Percentiles rank a stretch among this genome's conserved stretches.
These are phyloP conservation scores for Panopea generosa DNA, from an alignment of 2,888 invertebrate species.

Conservation along the genomic window DNA sequence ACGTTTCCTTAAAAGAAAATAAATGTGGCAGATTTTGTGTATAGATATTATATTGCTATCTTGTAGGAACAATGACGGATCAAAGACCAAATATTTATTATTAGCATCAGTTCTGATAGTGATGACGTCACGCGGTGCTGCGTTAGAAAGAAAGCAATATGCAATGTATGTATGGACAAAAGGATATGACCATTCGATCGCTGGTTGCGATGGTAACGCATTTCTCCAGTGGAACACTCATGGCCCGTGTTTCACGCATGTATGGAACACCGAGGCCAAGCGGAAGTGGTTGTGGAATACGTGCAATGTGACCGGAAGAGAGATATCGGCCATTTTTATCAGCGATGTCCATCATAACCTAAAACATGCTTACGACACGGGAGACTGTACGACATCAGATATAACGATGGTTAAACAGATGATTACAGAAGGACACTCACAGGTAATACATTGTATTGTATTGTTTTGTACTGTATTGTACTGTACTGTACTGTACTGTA, in stretches of 20 bases:
- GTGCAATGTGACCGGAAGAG: constrained; percentile 54
- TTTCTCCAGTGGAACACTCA: constrained; percentile 58
- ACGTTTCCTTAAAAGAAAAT: too few species aligned
- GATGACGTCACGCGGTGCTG: neutral
- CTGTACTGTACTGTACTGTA: too few species aligned
- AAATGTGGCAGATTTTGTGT: too few species aligned
- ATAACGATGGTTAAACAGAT: constrained; percentile 47
- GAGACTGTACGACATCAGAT: constrained; percentile 32
- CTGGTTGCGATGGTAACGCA: constrained; percentile 48
- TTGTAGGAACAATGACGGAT: too few species aligned
- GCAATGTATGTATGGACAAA: constrained; percentile 69
- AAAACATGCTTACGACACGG: constrained; percentile 41
- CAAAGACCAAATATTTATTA: too few species aligned
- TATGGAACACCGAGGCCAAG: constrained; percentile 59
- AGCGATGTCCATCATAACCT: constrained; percentile 63
- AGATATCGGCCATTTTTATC: constrained; percentile 59
- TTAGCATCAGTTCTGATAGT: too few species aligned
- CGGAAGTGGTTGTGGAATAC: constrained; percentile 67
- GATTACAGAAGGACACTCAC: constrained; percentile 62
- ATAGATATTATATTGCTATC: too few species aligned
- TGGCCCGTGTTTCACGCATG: constrained; percentile 63
- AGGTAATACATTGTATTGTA: too few species aligned
- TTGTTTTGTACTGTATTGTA: too few species aligned
- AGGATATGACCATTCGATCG: constrained; percentile 57
- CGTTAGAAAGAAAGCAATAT: constrained; percentile 38